Conservation (phyloP, 2,113 vertebrate species). For the Peucedramus taeniatus region DNA sequence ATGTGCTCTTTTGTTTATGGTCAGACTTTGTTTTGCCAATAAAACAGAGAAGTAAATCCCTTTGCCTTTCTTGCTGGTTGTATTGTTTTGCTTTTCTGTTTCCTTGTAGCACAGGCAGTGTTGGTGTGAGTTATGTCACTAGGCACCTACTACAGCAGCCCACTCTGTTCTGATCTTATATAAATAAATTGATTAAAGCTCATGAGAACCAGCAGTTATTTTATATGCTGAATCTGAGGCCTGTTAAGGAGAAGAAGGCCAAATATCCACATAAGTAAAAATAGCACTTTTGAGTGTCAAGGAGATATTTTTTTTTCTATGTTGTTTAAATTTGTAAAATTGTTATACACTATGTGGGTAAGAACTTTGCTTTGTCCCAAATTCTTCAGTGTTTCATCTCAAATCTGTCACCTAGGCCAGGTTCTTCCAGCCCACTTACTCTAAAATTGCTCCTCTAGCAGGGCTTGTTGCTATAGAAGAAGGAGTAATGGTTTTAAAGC, state of each 20-base stretch:
- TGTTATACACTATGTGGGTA: not conserved
- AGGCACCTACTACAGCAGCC: not conserved
- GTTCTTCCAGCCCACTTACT: not conserved
- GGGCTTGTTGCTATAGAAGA: not conserved
- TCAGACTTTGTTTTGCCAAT: not conserved
- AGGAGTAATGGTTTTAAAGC: not conserved
- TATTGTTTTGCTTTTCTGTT: not conserved
- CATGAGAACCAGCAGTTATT: not conserved
- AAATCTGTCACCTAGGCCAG: not conserved
- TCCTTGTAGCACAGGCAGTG: not conserved
- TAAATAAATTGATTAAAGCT: not conserved
- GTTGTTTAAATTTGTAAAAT: not conserved
- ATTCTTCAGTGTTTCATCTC: not conserved
- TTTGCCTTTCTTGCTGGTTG: not conserved
- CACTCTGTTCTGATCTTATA: not conserved
- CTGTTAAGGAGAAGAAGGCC: not conserved
- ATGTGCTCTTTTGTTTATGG: not conserved
- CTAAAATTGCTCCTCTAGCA: not conserved
- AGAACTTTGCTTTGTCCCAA: not conserved
- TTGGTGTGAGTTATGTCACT: not conserved
- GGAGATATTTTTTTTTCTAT: not conserved
- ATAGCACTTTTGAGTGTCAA: not conserved
- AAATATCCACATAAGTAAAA: not conserved
- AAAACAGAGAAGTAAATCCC: not conserved
- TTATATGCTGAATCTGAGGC: not conserved